Conservation (phyloP, 2,888 invertebrate genomes). For the Daptonema setosum region DNA sequence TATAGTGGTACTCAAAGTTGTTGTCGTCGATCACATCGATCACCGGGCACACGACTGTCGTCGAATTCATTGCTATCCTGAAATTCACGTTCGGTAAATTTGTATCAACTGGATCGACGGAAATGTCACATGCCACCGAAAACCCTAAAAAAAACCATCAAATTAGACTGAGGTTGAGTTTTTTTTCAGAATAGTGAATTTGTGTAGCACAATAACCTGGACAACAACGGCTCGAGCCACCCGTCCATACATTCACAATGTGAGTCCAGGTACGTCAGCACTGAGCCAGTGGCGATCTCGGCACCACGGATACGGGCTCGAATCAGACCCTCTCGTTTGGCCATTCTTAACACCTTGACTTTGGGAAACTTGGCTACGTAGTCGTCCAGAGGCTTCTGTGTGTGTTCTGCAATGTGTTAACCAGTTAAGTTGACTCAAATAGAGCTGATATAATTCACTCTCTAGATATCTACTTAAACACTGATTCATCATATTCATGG, state of each 20-base stretch:
- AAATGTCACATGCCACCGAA: no score
- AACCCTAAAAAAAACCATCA: no score
- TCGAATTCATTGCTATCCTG: not conserved
- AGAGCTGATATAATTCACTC: no score
- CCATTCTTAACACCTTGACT: conserved; percentile 70
- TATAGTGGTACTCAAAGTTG: conserved; percentile 63
- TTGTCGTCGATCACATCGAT: conserved; percentile 86
- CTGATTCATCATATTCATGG: no score
- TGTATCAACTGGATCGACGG: no score
- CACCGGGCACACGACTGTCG: conserved; percentile 64
- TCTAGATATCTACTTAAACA: no score
- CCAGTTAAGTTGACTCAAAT: no score
- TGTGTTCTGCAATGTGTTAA: conserved; percentile 61
- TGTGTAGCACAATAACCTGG: no score
- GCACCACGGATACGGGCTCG: conserved; percentile 50
- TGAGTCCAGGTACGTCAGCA: conserved; percentile 57
- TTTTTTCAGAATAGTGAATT: no score
- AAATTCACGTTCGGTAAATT: no score
- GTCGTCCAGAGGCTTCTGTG: conserved; percentile 67
- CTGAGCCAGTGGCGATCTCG: conserved; percentile 47
- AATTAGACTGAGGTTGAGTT: no score
- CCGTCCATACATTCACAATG: conserved; percentile 91
- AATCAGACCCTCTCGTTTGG: conserved; percentile 78
- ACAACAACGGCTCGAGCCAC: conserved; percentile 19
- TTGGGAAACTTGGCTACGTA: conserved; percentile 73